A percentile compares a stretch with the other conserved stretches of the same genome.
phyloP scores from a whole-genome alignment of 2,113 vertebrate genomes.

The Crotalus horridus region DNA sequence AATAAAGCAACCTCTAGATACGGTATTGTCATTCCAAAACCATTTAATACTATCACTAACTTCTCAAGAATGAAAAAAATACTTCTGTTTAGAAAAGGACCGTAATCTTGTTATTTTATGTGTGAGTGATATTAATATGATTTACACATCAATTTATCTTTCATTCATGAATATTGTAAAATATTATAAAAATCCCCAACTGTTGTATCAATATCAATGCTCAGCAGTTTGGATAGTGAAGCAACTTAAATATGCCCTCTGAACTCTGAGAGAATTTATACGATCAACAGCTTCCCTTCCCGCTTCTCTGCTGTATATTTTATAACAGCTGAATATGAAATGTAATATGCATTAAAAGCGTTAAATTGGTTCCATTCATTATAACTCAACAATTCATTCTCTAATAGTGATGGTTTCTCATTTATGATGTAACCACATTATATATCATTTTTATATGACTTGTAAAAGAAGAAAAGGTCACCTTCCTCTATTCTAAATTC shows the following conservation, averaged over 20 bases:
- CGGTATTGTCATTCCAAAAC: constrained; percentile 27
- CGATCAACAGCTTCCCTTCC: background rate
- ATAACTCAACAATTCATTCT: background rate
- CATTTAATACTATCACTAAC: constrained; percentile 32
- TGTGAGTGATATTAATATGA: background rate
- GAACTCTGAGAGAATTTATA: background rate
- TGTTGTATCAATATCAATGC: constrained; percentile 34
- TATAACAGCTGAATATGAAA: background rate
- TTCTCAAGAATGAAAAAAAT: constrained; percentile 43
- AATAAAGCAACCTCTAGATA: constrained; percentile 45
- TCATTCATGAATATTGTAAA: constrained; percentile 16
- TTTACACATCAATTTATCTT: constrained; percentile 32
- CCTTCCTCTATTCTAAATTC: background rate
- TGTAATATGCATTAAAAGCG: background rate
- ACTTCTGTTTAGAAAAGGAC: constrained; percentile 47
- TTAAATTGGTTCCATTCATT: background rate
- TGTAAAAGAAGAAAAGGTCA: background rate
- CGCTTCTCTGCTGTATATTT: background rate
- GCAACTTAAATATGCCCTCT: background rate
- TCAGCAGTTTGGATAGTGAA: background rate
- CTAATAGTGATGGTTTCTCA: background rate
- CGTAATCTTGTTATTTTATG: background rate
- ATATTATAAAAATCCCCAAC: constrained; percentile 42
- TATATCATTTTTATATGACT: background rate
- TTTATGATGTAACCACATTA: background rate